A percentile compares a stretch with the other conserved stretches of the same genome.
Conservation (phyloP, 2,888 invertebrate species). For the Rhamphomyia laevipes region DNA sequence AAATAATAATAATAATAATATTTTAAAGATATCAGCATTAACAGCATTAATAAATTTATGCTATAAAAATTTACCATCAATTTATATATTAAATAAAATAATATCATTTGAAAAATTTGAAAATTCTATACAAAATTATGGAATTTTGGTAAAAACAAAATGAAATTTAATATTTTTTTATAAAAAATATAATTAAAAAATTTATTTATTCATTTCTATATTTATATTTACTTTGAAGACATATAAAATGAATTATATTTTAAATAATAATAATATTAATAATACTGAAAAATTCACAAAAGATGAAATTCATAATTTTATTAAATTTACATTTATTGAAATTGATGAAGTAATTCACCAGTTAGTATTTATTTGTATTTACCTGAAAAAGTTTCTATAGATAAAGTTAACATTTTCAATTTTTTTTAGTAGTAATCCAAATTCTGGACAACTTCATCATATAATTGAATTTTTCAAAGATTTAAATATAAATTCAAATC, state of each 20-base stretch:
- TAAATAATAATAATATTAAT: conserved; percentile 7
- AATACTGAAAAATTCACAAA: conserved; percentile 6
- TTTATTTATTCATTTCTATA: too few relatives aligned
- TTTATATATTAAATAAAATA: conserved; percentile 4
- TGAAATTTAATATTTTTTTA: too few relatives aligned
- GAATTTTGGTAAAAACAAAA: conserved; percentile 4
- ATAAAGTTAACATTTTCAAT: not conserved
- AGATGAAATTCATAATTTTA: conserved; percentile 11
- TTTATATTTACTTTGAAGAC: conserved; percentile 6
- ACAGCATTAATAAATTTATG: conserved; percentile 11
- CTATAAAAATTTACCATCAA: conserved; percentile 12
- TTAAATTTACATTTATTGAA: conserved; percentile 12
- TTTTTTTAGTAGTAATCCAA: conserved; percentile 5
- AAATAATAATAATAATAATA: not conserved
- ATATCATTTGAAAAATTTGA: conserved; percentile 4
- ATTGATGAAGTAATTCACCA: not conserved
- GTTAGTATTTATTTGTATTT: too few relatives aligned
- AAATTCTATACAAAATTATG: conserved; percentile 5
- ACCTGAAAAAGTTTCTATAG: too few relatives aligned
- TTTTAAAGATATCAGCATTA: conserved; percentile 1
- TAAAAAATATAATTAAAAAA: too few relatives aligned
- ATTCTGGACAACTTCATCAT: conserved; percentile 9
- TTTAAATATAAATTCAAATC: not conserved
- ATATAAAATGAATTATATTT: conserved; percentile 12
- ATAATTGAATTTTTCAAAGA: conserved; percentile 12